phyloP scores from a whole-genome alignment of 2,113 vertebrate genomes.

The Phoenicopterus ruber region DNA sequence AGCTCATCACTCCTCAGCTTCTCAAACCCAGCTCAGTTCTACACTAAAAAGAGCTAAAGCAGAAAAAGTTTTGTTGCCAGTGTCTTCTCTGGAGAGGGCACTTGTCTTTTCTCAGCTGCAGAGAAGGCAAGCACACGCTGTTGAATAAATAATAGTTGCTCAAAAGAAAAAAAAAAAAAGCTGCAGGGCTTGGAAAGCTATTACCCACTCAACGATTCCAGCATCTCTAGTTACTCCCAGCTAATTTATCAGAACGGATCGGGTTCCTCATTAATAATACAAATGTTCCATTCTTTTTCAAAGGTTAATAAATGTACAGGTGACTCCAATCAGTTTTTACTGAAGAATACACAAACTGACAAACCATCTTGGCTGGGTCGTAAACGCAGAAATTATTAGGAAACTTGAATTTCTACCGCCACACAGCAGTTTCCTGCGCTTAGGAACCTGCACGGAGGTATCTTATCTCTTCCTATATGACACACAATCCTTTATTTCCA shows the following conservation, averaged over 20 bases:
- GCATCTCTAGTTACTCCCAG: constrained; percentile 84
- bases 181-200: constrained; percentile 65
- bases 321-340: constrained; percentile 50
- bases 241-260: constrained; percentile 81
- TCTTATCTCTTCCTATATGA: background rate
- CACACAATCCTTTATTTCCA: background rate
- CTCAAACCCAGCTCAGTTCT: background rate
- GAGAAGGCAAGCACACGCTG: background rate
- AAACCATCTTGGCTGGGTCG: background rate
- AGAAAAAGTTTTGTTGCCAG: background rate
- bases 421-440: background rate
- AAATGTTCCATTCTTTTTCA: constrained; percentile 88
- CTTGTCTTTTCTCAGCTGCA: background rate
- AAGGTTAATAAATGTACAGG: constrained; percentile 33
- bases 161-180: background rate
- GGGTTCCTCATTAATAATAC: constrained; percentile 91
- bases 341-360: constrained; percentile 6
- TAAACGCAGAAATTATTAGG: background rate
- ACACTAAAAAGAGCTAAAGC: background rate
- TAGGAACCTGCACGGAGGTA: background rate
- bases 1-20: background rate
- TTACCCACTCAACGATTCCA: constrained; percentile 72
- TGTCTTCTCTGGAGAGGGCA: background rate
- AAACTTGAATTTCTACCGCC: background rate
- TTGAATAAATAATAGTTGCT: constrained; percentile 75